phyloP scores from a whole-genome alignment of 2,888 invertebrate species.

The Drosophila limbata region DNA sequence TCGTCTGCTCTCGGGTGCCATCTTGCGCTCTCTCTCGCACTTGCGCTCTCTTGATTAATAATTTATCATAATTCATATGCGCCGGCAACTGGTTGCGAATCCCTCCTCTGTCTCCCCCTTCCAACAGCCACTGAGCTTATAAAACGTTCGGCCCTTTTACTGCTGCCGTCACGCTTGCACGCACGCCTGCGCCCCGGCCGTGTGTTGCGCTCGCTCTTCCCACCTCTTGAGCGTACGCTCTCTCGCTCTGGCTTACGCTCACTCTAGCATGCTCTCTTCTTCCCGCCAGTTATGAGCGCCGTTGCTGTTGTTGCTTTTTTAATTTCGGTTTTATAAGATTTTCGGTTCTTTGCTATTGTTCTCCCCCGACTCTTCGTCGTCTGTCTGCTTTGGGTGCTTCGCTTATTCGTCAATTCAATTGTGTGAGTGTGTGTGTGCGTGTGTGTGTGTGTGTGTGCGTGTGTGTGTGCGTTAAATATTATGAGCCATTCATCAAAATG shows the following conservation, averaged over 20 bases:
- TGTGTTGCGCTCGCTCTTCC: constrained; percentile 40
- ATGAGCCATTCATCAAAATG: constrained; percentile 82
- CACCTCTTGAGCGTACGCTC: constrained; percentile 28
- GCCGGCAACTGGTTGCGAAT: constrained; percentile 68
- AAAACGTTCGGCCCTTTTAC: constrained; percentile 52
- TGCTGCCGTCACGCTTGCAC: constrained; percentile 67
- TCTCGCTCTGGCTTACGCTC: constrained; percentile 5
- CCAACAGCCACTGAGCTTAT: constrained; percentile 10
- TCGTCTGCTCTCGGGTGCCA: constrained; percentile 32
- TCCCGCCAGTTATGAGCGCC: constrained; percentile 71
- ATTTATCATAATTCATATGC: constrained; percentile 84
- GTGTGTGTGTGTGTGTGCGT: constrained; percentile 33
- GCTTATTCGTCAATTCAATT: constrained; percentile 77
- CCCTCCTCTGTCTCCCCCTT: not conserved
- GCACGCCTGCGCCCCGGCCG: constrained; percentile 46
- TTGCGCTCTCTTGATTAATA: constrained; percentile 73
- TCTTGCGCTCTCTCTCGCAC: constrained; percentile 50
- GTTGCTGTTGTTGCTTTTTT: constrained; percentile 69
- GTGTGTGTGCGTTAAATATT: constrained; percentile 63
- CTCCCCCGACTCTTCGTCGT: constrained; percentile 23
- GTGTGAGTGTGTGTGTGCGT: constrained; percentile 31
- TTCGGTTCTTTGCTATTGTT: constrained; percentile 71
- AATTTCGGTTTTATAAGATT: constrained; percentile 80
- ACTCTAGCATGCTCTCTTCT: constrained; percentile 20
- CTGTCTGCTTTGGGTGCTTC: constrained; percentile 67